phyloP scores from a whole-genome alignment of 1,140 invertebrate genomes.

The Battus philenor region DNA sequence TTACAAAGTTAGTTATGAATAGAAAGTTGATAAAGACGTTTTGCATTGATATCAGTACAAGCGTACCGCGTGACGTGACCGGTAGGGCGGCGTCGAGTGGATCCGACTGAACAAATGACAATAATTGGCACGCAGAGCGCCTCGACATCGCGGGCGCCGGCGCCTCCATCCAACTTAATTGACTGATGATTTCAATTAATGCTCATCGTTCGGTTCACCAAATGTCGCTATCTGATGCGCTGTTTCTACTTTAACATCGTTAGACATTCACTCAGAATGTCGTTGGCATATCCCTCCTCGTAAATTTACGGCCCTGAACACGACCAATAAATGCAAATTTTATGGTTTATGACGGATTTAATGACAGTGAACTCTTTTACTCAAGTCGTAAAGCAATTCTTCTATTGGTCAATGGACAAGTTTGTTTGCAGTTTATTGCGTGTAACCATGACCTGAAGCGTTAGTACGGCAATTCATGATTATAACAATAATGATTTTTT shows the following conservation, averaged over 20 bases:
- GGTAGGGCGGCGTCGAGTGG: conserved; percentile 26
- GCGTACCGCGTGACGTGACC: conserved; percentile 16
- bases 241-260: conserved; percentile 44
- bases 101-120: conserved; percentile 52
- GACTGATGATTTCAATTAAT: conserved; percentile 68
- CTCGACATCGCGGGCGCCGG: conserved; percentile 33
- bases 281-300: conserved; percentile 62
- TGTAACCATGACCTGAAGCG: conserved; percentile 16
- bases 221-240: conserved; percentile 41
- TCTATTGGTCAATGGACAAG: conserved; percentile 30
- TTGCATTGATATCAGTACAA: no score
- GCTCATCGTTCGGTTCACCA: conserved; percentile 53
- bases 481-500: no score
- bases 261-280: conserved; percentile 69
- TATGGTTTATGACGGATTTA: conserved; percentile 73
- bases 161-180: conserved; percentile 51
- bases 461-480: no score
- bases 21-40: conserved; percentile 16
- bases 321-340: conserved; percentile 75
- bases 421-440: conserved; percentile 25
- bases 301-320: conserved; percentile 67
- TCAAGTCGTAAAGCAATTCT: conserved; percentile 59
- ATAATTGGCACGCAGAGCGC: conserved; percentile 58
- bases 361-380: conserved; percentile 70
- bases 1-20: no score